phyloP scores from a whole-genome alignment of 2,797 vertebrate genomes.

The Gymnopithys bicolor region DNA sequence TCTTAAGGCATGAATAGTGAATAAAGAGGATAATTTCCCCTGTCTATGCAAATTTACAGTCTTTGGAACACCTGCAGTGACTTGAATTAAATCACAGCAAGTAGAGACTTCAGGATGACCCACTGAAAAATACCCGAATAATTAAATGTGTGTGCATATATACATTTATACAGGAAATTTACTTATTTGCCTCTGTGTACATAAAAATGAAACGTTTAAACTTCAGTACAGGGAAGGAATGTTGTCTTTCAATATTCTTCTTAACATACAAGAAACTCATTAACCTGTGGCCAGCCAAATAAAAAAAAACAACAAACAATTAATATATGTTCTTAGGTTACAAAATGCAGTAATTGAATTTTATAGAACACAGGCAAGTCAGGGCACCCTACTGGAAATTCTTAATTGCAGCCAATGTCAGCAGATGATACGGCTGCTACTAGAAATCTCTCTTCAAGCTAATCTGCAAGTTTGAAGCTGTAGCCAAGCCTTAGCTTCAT shows the following conservation, averaged over 20 bases:
- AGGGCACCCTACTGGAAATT: not conserved
- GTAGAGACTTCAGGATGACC: not conserved
- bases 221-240: not conserved
- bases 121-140: not conserved
- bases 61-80: not conserved
- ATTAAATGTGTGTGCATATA: not conserved
- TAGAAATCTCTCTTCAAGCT: not conserved
- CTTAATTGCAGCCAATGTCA: not conserved
- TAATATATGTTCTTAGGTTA: not conserved
- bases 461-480: not conserved
- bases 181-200: not conserved
- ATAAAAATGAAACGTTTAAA: not conserved
- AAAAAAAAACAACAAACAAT: not conserved
- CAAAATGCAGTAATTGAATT: not conserved
- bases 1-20: not conserved
- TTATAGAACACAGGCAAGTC: not conserved
- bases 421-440: not conserved
- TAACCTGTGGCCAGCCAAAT: not conserved
- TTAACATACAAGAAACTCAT: not conserved
- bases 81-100: constrained; percentile 8
- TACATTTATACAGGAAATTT: not conserved
- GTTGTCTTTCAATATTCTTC: not conserved
- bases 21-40: not conserved
- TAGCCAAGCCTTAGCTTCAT: not conserved
- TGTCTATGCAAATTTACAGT: not conserved